Evolutionary conservation across 2,113 vertebrate genomes (phyloP).

Genomic region (Lycaon pictus): DNA sequence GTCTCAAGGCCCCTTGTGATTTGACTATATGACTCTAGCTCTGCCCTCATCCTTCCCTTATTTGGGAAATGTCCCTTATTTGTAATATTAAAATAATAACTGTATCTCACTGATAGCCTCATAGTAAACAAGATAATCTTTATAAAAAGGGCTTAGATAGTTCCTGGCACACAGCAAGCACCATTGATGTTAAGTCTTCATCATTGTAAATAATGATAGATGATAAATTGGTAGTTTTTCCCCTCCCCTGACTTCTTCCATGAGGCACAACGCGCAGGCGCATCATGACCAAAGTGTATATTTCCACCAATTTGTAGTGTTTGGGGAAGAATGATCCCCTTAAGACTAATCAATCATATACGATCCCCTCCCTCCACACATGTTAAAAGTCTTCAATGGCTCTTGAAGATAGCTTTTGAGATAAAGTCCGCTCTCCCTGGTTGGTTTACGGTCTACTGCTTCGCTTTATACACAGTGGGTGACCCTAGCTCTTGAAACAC

Average conservation of each 20-base stretch:
- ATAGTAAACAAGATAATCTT: not conserved
- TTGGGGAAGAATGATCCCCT: not conserved
- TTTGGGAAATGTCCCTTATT: not conserved
- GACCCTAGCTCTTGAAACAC: not conserved
- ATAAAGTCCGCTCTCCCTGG: too few species aligned
- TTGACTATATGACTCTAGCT: not conserved
- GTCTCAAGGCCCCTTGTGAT: too few species aligned
- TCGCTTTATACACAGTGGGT: not conserved
- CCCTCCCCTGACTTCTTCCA: too few species aligned
- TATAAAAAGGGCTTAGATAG: not conserved
- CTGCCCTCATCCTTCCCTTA: not conserved
- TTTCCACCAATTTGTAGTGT: not conserved
- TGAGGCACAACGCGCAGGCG: not conserved
- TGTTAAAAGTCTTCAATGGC: not conserved
- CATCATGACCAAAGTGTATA: not conserved
- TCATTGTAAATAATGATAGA: not conserved
- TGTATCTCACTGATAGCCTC: not conserved
- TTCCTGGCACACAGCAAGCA: not conserved
- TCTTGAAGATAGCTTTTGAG: not conserved
- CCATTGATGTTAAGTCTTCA: not conserved
- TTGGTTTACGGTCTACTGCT: too few species aligned
- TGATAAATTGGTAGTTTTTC: not conserved
- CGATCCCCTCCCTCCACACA: rapidly evolving
- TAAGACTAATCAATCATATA: not conserved
- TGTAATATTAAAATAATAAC: not conserved